Conservation (phyloP, 30 jellyfish, hydroid and myxozoan species). For the Hydractinia echinata region DNA sequence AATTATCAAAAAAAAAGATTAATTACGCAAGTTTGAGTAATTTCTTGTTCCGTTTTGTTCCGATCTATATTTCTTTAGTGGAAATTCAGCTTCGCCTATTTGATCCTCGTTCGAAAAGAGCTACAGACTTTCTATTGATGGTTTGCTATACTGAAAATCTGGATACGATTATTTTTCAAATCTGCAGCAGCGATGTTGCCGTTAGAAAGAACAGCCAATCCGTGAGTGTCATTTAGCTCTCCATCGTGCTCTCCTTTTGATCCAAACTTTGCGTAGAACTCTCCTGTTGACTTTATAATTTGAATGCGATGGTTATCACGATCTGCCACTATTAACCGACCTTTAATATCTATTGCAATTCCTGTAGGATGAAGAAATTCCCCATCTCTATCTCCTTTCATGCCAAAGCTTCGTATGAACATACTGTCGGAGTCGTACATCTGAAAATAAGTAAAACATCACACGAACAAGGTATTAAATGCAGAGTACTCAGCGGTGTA, state of each 20-base stretch:
- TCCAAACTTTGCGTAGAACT: constrained; percentile 66
- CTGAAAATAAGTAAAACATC: constrained; percentile 13
- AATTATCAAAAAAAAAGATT: too few relatives aligned
- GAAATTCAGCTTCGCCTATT: too few relatives aligned
- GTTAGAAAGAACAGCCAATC: constrained; percentile 78
- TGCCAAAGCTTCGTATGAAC: constrained; percentile 63
- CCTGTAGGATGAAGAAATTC: constrained; percentile 95
- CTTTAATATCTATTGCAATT: constrained; percentile 83
- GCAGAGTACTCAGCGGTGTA: too few relatives aligned
- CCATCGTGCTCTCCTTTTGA: constrained; percentile 88
- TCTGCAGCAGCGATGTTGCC: constrained; percentile 97
- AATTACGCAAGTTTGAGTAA: too few relatives aligned
- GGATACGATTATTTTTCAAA: constrained; percentile 61
- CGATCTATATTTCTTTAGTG: too few relatives aligned
- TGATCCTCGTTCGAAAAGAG: too few relatives aligned
- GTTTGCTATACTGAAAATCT: not conserved
- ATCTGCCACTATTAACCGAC: constrained; percentile 85
- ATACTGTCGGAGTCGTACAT: constrained; percentile 85
- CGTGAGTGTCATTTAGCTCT: constrained; percentile 91
- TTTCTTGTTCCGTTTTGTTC: too few relatives aligned
- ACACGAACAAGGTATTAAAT: too few relatives aligned
- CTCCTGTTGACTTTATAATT: constrained; percentile 64
- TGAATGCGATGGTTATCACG: constrained; percentile 97
- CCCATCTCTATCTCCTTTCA: constrained; percentile 92
- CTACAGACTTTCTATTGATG: too few relatives aligned